phyloP scores from a whole-genome alignment of 2,888 invertebrate genomes.

The Mimachlamys varia region DNA sequence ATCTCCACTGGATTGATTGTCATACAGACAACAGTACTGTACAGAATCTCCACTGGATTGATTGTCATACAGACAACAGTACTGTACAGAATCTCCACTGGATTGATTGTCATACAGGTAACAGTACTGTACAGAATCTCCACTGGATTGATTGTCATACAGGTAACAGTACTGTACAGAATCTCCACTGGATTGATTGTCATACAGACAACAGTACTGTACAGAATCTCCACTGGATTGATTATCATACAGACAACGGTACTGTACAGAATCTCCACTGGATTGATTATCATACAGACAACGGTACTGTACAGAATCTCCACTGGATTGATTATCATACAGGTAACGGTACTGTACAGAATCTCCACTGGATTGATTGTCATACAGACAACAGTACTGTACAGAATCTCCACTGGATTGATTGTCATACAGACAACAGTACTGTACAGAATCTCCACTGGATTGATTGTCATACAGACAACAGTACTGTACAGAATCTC shows the following conservation, averaged over 20 bases:
- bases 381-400: neutral
- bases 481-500: neutral
- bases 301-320: neutral
- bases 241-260: neutral
- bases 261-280: neutral
- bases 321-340: neutral
- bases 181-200: conserved; percentile 1
- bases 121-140: neutral
- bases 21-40: neutral
- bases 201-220: neutral
- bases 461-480: neutral
- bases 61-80: neutral
- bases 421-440: neutral
- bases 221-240: conserved; percentile 1
- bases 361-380: conserved; percentile 1
- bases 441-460: neutral
- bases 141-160: neutral
- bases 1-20: conserved; percentile 1
- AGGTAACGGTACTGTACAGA: neutral
- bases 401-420: conserved; percentile 1
- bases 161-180: neutral
- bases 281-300: neutral
- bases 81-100: neutral
- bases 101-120: neutral
- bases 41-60: conserved; percentile 1